Percentiles rank a stretch among this genome's conserved stretches.
These are phyloP conservation scores for Neuroterus valhalla DNA, from an alignment of 1,140 invertebrate species.

Conservation along the genomic window DNA sequence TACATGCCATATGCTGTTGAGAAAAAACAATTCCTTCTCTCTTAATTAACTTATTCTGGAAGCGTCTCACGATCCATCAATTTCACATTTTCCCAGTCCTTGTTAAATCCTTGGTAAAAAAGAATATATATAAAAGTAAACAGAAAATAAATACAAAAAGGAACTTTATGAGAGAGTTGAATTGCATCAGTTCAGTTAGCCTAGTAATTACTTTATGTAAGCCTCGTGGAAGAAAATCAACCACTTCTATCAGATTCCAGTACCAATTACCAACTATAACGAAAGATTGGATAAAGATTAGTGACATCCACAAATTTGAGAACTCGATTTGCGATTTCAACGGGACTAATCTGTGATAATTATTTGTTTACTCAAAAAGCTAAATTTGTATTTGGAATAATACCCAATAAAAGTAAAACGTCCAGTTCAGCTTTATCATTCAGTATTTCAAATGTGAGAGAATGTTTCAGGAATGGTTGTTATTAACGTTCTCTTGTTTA, in stretches of 20 bases:
- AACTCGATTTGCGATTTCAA: constrained; percentile 12
- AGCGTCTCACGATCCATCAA: too few relatives aligned
- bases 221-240: not conserved
- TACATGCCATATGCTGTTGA: not conserved
- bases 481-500: too few relatives aligned
- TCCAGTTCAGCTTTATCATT: too few relatives aligned
- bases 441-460: too few relatives aligned
- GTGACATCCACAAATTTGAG: constrained; percentile 4
- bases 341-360: not conserved
- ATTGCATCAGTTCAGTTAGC: constrained; percentile 9
- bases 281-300: not conserved
- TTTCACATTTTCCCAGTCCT: too few relatives aligned
- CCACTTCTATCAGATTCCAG: not conserved
- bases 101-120: not conserved
- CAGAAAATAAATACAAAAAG: not conserved
- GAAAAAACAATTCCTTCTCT: not conserved
- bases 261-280: not conserved
- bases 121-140: not conserved
- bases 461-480: too few relatives aligned
- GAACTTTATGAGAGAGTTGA: not conserved
- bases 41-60: not conserved
- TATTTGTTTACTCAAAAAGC: not conserved
- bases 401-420: too few relatives aligned
- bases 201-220: constrained; percentile 11
- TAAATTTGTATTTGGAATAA: too few relatives aligned